Base-by-base conservation (phyloP, 53 echinoderm and acorn worm genomes). In the Echinometra lucunter region DNA sequence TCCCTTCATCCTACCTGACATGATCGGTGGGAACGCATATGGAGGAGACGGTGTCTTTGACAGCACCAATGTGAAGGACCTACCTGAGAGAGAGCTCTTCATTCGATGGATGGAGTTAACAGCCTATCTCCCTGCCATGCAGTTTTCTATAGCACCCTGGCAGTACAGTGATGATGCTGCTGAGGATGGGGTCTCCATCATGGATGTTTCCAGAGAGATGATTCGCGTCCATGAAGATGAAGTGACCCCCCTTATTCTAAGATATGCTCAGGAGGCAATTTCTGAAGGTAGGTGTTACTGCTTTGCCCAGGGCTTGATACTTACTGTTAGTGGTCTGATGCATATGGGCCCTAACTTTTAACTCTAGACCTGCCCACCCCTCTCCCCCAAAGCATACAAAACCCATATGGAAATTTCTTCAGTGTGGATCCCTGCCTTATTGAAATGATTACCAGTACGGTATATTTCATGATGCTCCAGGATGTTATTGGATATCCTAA, bases 91-190 rank as follows among this genome's bases (percentile, higher is more conserved):
- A 35, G 98, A 98, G 91, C 78, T 98, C 44, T 98, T 95, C 94
- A 97, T 98, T 57, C 69, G 98, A 4, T 98, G 98, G 98, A 66
- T 95, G 94, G 93, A 98, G 82, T 83, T 98, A 38, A 96, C 96
- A 1, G 96, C 98, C 32, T 98, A 98, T 91, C 97, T 98, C 15
- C 98, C 98, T 21, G 92, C 96, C 32, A 98, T 98, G 98, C 96
- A 98, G 95, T 98, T 98, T 66, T 96, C 98, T 7, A 78, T 96
- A 1, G 95, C 96, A 3, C 98, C 98, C n/a, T 98, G 98, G 98
- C 97, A 98, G 95, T 98, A 98, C 49, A 96, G 96, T 74, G 96
- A 97, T 74, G 95, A 60, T 30, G 56, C 32, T 18, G 95, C 82
- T 47, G 75, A 19, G 12, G 92, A 92, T 75, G 92, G 92, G 44